Evolutionary conservation across 2,113 vertebrate genomes (phyloP).

Genomic region (Piliocolobus tephrosceles): DNA sequence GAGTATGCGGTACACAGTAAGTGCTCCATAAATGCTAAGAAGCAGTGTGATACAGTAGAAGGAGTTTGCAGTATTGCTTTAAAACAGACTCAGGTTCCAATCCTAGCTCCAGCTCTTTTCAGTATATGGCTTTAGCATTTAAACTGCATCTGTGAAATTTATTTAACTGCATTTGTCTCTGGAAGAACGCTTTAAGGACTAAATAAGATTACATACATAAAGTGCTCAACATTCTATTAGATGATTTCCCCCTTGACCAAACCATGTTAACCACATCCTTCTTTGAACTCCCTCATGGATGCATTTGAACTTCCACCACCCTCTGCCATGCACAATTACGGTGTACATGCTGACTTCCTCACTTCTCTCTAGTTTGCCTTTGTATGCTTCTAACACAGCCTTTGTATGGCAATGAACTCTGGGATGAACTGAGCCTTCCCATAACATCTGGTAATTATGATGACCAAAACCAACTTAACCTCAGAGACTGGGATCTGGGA

Average conservation of each 20-base stretch:
- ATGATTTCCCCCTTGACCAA: not conserved
- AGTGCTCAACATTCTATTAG: not conserved
- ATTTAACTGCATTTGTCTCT: not conserved
- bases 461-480: not conserved
- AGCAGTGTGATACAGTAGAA: not conserved
- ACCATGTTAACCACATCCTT: not conserved
- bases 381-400: not conserved
- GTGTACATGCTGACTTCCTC: no score
- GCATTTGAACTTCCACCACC: not conserved
- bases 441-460: not conserved
- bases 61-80: not conserved
- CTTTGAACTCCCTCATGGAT: not conserved
- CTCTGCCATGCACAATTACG: accelerated
- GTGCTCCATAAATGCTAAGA: not conserved
- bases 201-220: not conserved
- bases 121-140: not conserved
- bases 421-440: not conserved
- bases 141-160: not conserved
- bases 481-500: not conserved
- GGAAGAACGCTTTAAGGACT: not conserved
- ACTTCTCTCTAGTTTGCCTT: not conserved
- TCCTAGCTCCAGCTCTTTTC: not conserved
- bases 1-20: not conserved
- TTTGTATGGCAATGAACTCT: not conserved
- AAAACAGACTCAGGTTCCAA: not conserved